Conservation (phyloP, 2,888 invertebrate genomes). For the Clistopyga incitator region DNA sequence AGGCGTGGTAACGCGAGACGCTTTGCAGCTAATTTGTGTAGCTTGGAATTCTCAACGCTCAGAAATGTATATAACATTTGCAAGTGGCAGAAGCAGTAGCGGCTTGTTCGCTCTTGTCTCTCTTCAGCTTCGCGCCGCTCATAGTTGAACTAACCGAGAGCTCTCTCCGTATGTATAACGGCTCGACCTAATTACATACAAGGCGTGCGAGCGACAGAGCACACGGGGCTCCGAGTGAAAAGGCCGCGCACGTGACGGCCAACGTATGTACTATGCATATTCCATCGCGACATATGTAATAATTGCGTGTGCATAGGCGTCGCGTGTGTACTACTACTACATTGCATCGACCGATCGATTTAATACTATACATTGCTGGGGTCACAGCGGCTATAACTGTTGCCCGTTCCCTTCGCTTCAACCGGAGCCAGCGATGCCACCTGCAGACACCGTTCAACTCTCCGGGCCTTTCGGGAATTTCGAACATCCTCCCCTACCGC, state of each 20-base stretch:
- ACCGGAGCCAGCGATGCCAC: constrained; percentile 21
- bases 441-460: constrained; percentile 17
- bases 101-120: constrained; percentile 18
- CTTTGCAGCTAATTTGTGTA: constrained; percentile 49
- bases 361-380: constrained; percentile 14
- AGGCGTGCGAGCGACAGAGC: constrained; percentile 20
- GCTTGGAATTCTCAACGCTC: constrained; percentile 28
- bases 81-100: neutral
- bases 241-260: constrained; percentile 27
- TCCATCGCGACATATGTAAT: constrained; percentile 56
- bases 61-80: constrained; percentile 5
- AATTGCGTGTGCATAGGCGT: constrained; percentile 50
- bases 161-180: constrained; percentile 20
- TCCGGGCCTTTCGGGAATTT: neutral
- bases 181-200: constrained; percentile 58
- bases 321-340: constrained; percentile 41
- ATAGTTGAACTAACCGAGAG: neutral
- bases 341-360: constrained; percentile 49
- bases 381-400: constrained; percentile 15
- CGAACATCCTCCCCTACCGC: neutral
- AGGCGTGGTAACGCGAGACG: constrained; percentile 50
- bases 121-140: constrained; percentile 12
- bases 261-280: constrained; percentile 34
- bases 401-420: constrained; percentile 13
- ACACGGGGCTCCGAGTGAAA: constrained; percentile 18